Evolutionary conservation across 2,113 vertebrate species (phyloP).

Genomic region (Larimichthys polyactis): DNA sequence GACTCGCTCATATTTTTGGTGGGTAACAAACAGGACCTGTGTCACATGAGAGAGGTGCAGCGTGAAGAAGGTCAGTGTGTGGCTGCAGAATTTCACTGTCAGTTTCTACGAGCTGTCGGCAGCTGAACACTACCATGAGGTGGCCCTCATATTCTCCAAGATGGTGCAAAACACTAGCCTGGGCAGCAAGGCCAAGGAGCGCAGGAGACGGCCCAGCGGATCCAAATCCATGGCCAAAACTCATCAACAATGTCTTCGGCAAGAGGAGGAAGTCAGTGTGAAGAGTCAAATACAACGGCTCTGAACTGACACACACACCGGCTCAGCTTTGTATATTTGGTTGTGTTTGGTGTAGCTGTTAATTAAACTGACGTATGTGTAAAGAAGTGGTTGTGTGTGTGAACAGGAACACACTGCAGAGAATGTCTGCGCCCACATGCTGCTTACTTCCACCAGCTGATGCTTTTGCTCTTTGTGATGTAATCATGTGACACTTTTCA

Average conservation of each 20-base stretch:
- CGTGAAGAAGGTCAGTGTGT: conserved; percentile 89
- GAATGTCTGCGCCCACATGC: not conserved
- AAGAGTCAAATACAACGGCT: conserved; percentile 48
- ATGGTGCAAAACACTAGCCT: conserved; percentile 82
- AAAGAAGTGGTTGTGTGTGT: not conserved
- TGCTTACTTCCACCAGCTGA: not conserved
- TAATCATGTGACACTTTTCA: not conserved
- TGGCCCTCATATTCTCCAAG: conserved; percentile 87
- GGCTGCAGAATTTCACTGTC: conserved; percentile 85
- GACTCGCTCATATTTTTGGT: conserved; percentile 87
- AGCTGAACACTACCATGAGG: conserved; percentile 90
- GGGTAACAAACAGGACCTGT: conserved; percentile 93
- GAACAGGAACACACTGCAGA: not conserved
- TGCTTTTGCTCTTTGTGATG: not conserved
- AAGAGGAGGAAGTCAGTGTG: conserved; percentile 86
- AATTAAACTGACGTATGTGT: not conserved
- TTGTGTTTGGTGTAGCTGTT: conserved; percentile 2
- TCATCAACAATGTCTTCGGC: conserved; percentile 86
- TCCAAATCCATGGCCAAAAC: conserved; percentile 86
- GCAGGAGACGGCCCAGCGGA: conserved; percentile 85
- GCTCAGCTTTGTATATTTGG: not conserved
- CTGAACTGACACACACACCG: not conserved
- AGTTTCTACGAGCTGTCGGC: conserved; percentile 92
- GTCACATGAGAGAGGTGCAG: conserved; percentile 88
- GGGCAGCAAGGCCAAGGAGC: conserved; percentile 85